phyloP scores from a whole-genome alignment of 2,113 vertebrate genomes.

The Gavia stellata region DNA sequence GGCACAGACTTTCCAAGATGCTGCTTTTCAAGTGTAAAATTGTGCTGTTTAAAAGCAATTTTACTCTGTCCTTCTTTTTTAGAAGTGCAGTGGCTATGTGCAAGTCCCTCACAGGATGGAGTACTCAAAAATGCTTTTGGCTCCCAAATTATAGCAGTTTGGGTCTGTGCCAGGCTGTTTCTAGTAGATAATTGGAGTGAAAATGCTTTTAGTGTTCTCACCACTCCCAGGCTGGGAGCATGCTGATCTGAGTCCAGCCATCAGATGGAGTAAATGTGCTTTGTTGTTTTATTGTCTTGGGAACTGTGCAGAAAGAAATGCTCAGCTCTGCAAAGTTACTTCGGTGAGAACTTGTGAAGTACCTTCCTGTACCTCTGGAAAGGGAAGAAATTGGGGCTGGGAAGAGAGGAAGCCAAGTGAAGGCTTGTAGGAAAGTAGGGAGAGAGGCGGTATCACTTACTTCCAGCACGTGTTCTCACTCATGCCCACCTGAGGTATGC shows the following conservation, averaged over 20 bases:
- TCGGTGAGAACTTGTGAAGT: not conserved
- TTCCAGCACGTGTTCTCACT: not conserved
- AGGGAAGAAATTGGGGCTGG: not conserved
- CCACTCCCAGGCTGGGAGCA: not conserved
- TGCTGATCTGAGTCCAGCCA: slow-evolving; percentile 1
- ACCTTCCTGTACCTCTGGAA: not conserved
- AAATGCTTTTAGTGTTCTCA: not conserved
- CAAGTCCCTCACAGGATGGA: not conserved
- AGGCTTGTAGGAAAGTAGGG: not conserved
- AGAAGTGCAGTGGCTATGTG: not conserved
- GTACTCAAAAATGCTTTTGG: not conserved
- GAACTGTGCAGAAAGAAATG: not conserved
- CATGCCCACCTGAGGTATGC: not conserved
- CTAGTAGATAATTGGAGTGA: not conserved
- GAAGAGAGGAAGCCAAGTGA: not conserved
- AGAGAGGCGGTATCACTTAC: not conserved
- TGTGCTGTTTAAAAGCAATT: not conserved
- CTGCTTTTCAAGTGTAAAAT: not conserved
- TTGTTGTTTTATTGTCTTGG: not conserved
- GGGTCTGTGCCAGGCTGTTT: slow-evolving; percentile 1
- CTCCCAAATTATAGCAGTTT: not conserved
- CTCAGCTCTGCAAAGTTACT: not conserved
- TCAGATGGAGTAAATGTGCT: not conserved
- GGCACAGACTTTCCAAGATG: not conserved
- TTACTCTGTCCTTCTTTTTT: not conserved